These are phyloP conservation scores for Calameuta pallipes DNA, from an alignment of 2,888 invertebrate genomes.

Conservation along the genomic window DNA sequence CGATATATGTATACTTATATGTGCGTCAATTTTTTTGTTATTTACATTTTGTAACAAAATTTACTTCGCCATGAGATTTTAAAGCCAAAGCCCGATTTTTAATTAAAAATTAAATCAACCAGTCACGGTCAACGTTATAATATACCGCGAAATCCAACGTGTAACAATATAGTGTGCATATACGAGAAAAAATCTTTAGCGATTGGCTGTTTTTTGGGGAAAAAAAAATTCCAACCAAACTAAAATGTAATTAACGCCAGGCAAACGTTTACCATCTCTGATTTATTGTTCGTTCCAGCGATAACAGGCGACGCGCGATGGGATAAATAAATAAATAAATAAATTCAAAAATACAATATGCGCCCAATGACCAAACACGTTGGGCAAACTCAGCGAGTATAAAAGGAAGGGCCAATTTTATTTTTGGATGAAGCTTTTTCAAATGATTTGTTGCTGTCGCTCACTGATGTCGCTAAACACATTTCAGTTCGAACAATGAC, in stretches of 20 bases:
- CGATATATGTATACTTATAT: neutral
- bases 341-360: neutral
- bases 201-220: neutral
- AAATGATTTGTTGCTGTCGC: neutral
- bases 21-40: neutral
- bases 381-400: neutral
- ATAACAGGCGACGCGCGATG: neutral
- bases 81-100: neutral
- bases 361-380: neutral
- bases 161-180: neutral
- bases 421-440: neutral
- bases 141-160: neutral
- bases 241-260: neutral
- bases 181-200: neutral
- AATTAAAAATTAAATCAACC: neutral
- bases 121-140: neutral
- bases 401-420: neutral
- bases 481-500: neutral
- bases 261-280: neutral
- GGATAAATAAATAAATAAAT: neutral
- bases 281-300: neutral
- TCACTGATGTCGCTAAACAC: neutral
- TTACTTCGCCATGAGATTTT: neutral
- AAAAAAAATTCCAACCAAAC: neutral
- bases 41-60: neutral